Evolutionary conservation across 2,797 vertebrate genomes (phyloP).

Genomic region (Pangasius sanitwongsei): DNA sequence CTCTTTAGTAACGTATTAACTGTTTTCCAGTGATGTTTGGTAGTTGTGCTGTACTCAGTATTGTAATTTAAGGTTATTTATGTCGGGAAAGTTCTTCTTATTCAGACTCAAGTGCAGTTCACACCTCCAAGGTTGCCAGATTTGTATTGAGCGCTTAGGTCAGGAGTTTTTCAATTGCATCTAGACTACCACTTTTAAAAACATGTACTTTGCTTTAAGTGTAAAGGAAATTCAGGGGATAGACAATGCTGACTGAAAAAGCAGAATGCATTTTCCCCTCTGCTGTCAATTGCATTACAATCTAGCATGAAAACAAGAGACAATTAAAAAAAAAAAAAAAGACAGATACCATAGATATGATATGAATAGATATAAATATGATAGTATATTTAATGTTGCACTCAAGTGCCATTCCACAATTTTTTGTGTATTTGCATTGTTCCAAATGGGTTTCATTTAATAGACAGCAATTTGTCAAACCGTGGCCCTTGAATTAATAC

Average conservation of each 20-base stretch:
- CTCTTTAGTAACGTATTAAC: background rate
- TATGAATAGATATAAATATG: background rate
- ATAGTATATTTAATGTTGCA: background rate
- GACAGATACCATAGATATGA: background rate
- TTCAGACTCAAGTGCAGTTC: slow-evolving; percentile 4
- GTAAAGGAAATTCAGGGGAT: background rate
- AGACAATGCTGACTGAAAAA: background rate
- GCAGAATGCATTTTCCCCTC: background rate
- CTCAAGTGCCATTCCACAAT: too few species aligned
- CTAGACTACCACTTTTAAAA: background rate
- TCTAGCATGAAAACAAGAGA: background rate
- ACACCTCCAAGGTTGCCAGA: background rate
- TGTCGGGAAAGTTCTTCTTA: background rate
- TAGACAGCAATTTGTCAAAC: too few species aligned
- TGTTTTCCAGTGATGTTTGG: background rate
- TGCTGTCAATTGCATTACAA: background rate
- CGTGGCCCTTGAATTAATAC: too few species aligned
- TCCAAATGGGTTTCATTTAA: too few species aligned
- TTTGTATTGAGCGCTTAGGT: background rate
- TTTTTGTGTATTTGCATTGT: too few species aligned
- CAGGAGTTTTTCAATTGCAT: background rate
- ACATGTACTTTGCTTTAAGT: background rate
- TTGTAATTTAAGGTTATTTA: background rate
- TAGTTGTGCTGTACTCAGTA: background rate
- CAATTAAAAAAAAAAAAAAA: background rate